A percentile compares a stretch with the other conserved stretches of the same genome.
Conservation (phyloP, 1,140 invertebrate genomes). For the Melanaphis sacchari region DNA sequence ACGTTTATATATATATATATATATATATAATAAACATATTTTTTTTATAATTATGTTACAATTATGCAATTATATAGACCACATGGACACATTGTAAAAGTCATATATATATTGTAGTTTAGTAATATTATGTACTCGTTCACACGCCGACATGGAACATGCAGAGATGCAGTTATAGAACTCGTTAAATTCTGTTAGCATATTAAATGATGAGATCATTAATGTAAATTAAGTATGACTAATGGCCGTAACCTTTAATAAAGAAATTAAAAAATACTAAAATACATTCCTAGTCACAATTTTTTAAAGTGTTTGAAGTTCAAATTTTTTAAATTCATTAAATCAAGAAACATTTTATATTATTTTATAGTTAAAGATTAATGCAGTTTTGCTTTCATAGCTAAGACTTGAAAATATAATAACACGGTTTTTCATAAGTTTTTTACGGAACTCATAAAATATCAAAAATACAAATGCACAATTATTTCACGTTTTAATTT, state of each 20-base stretch:
- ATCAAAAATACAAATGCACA: too few relatives aligned
- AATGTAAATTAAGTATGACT: neutral
- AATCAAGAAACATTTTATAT: too few relatives aligned
- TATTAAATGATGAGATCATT: conserved; percentile 8
- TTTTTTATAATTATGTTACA: neutral
- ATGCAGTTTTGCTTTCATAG: too few relatives aligned
- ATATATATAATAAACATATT: neutral
- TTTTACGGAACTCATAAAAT: too few relatives aligned
- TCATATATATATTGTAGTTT: conserved; percentile 3
- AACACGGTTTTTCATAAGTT: too few relatives aligned
- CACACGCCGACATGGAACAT: conserved; percentile 5
- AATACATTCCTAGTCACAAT: too few relatives aligned
- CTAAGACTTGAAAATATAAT: too few relatives aligned
- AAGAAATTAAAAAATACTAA: neutral
- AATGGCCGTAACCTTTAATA: conserved; percentile 8
- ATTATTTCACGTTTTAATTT: too few relatives aligned
- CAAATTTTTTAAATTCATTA: too few relatives aligned
- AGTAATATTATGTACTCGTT: neutral
- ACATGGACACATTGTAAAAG: neutral
- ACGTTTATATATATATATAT: too few relatives aligned
- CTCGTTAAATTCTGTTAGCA: conserved; percentile 2
- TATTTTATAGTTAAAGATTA: too few relatives aligned
- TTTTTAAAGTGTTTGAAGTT: too few relatives aligned
- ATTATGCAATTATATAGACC: neutral
- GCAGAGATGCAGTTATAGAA: neutral